Conservation (phyloP, 2,888 invertebrate species). For the Dorcus parallelipipedus region DNA sequence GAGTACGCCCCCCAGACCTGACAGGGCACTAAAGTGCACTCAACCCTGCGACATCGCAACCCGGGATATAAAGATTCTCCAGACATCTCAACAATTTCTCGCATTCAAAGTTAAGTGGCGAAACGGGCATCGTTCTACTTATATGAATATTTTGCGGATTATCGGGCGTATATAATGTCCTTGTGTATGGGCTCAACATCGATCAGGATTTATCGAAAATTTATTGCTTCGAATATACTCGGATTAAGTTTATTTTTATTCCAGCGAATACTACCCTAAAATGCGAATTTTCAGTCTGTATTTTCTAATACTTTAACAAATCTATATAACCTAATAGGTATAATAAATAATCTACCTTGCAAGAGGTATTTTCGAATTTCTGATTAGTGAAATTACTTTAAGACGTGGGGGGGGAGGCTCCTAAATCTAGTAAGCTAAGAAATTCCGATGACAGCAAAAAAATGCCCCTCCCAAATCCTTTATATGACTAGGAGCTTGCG, state of each 20-base stretch:
- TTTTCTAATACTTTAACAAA: too few relatives aligned
- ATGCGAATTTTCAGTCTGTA: too few relatives aligned
- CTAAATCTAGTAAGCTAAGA: background rate
- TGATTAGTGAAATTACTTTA: background rate
- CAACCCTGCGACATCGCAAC: conserved; percentile 17
- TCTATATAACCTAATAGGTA: too few relatives aligned
- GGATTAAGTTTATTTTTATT: too few relatives aligned
- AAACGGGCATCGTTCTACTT: conserved; percentile 10
- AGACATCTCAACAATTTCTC: conserved; percentile 18
- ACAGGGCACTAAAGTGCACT: conserved; percentile 17
- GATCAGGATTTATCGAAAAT: too few relatives aligned
- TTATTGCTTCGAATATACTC: too few relatives aligned
- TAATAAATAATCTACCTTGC: too few relatives aligned
- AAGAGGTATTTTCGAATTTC: too few relatives aligned
- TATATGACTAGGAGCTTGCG: background rate
- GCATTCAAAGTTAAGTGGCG: conserved; percentile 15
- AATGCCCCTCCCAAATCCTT: too few relatives aligned
- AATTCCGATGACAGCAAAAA: background rate
- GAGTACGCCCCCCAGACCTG: background rate
- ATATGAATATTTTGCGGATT: background rate
- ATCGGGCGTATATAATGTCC: conserved; percentile 1
- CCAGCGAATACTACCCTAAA: too few relatives aligned
- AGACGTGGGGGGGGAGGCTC: background rate
- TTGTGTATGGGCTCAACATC: background rate
- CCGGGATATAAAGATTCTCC: conserved; percentile 19